Conservation (phyloP, 2,113 vertebrate genomes). For the Zapus hudsonius region DNA sequence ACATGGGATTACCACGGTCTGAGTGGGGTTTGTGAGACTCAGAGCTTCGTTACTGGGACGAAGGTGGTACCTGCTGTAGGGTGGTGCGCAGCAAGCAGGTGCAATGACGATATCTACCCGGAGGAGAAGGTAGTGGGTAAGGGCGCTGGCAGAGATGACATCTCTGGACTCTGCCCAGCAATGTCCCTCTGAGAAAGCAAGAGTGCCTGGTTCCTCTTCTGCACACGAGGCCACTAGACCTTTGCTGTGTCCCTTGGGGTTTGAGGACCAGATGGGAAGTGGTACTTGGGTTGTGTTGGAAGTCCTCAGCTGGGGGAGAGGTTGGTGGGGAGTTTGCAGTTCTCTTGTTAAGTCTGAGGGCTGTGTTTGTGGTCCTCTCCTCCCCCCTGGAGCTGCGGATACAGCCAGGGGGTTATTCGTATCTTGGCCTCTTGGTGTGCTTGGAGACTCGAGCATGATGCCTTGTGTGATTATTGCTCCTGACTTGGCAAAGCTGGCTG, state of each 20-base stretch:
- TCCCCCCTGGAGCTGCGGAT: background rate
- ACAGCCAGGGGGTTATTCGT: accelerated
- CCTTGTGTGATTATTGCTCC: background rate
- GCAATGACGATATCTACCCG: accelerated
- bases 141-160: background rate
- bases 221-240: background rate
- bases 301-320: background rate
- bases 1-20: background rate
- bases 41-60: background rate
- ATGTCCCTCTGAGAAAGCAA: background rate
- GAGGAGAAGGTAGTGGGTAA: background rate
- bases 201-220: background rate
- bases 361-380: background rate
- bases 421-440: background rate
- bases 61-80: background rate
- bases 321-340: background rate
- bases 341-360: background rate
- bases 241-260: background rate
- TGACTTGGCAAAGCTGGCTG: background rate
- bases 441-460: accelerated
- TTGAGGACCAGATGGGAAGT: background rate
- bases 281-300: background rate
- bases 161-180: background rate
- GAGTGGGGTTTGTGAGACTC: background rate
- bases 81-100: accelerated